Conservation (phyloP, 2,797 vertebrate genomes). For the Podarcis lilfordi region DNA sequence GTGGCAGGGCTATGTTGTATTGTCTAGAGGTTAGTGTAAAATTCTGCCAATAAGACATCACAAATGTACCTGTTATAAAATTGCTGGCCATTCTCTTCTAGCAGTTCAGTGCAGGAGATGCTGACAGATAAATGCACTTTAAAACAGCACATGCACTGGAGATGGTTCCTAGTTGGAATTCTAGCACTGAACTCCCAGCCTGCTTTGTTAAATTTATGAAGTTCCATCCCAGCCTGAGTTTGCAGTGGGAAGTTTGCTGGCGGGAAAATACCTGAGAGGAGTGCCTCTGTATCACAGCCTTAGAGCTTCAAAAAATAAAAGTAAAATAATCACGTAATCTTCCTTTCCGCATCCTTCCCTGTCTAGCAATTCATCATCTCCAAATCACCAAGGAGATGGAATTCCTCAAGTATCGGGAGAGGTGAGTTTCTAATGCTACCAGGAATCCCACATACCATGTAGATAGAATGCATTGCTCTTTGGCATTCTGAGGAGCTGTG, state of each 20-base stretch:
- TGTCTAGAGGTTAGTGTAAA: no score
- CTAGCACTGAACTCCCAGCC: background rate
- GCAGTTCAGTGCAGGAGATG: background rate
- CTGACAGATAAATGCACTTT: background rate
- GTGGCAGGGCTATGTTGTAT: background rate
- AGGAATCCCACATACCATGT: background rate
- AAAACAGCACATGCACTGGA: background rate
- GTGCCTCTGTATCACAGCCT: background rate
- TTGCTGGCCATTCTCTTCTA: no score
- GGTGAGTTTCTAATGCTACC: slow-evolving; percentile 75
- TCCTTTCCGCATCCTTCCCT: background rate
- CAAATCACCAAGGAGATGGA: slow-evolving; percentile 94
- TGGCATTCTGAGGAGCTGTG: no score
- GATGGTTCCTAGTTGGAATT: background rate
- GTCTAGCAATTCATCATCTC: slow-evolving; percentile 92
- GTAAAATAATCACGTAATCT: background rate
- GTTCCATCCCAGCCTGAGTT: background rate
- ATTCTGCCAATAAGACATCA: no score
- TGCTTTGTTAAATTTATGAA: background rate
- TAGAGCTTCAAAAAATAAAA: background rate
- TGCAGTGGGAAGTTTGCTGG: background rate
- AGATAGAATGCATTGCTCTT: no score
- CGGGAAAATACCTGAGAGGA: background rate
- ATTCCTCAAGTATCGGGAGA: slow-evolving; percentile 81
- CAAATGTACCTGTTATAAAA: no score